phyloP scores from a whole-genome alignment of 2,888 invertebrate species.

The Argyra leucocephala region DNA sequence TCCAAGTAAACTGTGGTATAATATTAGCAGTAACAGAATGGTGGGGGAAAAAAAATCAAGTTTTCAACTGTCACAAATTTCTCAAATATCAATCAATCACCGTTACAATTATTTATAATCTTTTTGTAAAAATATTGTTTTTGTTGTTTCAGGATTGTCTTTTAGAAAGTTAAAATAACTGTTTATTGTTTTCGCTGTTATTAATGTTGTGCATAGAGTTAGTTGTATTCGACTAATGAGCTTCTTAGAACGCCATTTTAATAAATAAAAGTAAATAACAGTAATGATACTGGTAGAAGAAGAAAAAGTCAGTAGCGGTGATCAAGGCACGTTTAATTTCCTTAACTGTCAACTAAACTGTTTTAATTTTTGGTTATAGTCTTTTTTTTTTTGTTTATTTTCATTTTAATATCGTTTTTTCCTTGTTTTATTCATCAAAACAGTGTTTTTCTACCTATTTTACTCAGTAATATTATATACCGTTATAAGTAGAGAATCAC shows the following conservation, averaged over 20 bases:
- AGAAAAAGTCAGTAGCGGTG: no score
- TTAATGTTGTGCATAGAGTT: neutral
- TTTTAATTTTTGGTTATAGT: neutral
- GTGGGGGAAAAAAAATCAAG: slow-evolving; percentile 7
- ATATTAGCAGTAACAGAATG: slow-evolving; percentile 15
- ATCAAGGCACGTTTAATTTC: slow-evolving; percentile 17
- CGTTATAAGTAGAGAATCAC: no score
- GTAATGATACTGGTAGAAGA: no score
- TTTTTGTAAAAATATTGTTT: neutral
- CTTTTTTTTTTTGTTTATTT: no score
- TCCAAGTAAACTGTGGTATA: no score
- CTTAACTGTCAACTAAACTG: neutral
- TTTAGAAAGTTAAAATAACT: neutral
- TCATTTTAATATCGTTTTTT: no score
- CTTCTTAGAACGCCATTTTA: neutral
- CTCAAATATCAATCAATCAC: slow-evolving; percentile 21
- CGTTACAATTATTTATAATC: neutral
- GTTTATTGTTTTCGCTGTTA: neutral
- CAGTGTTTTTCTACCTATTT: no score
- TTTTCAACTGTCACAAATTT: neutral
- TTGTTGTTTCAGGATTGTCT: no score
- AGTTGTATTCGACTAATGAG: neutral
- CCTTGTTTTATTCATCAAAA: no score
- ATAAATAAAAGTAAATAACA: neutral
- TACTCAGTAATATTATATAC: no score